phyloP scores from a whole-genome alignment of 2,888 invertebrate genomes.

The Anodontia alba region DNA sequence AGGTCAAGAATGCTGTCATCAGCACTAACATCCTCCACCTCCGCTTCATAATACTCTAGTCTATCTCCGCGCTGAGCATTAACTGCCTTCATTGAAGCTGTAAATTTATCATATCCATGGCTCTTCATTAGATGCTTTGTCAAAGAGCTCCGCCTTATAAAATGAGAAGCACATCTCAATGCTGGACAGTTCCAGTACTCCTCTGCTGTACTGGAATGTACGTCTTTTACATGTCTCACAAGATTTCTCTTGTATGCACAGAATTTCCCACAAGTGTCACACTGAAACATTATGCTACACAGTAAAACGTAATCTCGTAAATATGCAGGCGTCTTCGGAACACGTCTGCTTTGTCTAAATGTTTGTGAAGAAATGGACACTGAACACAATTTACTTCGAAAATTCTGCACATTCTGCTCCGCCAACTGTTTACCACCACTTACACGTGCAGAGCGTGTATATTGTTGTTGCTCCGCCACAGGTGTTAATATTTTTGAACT shows the following conservation, averaged over 20 bases:
- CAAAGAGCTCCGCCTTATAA: neutral
- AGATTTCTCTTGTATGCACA: neutral
- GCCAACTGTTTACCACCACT: neutral
- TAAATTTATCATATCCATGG: no score
- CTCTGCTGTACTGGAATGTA: neutral
- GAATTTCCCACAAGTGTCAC: neutral
- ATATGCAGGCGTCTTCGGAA: neutral
- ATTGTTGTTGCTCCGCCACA: neutral
- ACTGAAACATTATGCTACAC: neutral
- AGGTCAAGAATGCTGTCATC: neutral
- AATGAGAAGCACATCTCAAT: neutral
- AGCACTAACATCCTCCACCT: neutral
- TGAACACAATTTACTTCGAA: neutral
- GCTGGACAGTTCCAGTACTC: neutral
- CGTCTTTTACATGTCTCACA: no score
- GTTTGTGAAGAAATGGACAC: neutral
- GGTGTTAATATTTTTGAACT: no score
- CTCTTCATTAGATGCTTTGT: no score
- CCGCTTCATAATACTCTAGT: neutral
- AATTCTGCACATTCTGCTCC: neutral
- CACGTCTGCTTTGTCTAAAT: slow-evolving; percentile 1
- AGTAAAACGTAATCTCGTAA: neutral
- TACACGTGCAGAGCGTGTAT: neutral
- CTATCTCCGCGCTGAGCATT: no score
- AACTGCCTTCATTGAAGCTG: no score